Percentiles rank a stretch among this genome's conserved stretches.
These are phyloP conservation scores for Spodoptera littoralis DNA, from an alignment of 2,888 invertebrate species.

Conservation along the genomic window DNA sequence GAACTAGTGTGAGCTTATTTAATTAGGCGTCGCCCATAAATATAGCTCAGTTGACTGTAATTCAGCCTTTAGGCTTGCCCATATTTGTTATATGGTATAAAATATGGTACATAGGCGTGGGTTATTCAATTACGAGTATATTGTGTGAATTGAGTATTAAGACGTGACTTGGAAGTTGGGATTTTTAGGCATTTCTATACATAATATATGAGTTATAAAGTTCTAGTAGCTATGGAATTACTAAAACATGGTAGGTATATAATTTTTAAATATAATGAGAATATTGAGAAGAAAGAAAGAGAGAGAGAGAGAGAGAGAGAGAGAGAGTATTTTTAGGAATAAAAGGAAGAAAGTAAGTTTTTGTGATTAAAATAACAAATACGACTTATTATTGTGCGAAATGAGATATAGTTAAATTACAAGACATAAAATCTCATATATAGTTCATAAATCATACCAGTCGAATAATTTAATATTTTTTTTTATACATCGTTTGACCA, in stretches of 20 bases:
- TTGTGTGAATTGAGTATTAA: neutral
- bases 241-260: too few relatives aligned
- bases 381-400: too few relatives aligned
- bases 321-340: too few relatives aligned
- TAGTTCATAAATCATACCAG: slow-evolving; percentile 9
- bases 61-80: slow-evolving; percentile 17
- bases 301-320: too few relatives aligned
- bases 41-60: slow-evolving; percentile 27
- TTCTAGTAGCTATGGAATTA: too few relatives aligned
- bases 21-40: slow-evolving; percentile 40
- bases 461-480: slow-evolving; percentile 6
- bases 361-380: too few relatives aligned
- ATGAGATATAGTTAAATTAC: neutral
- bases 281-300: too few relatives aligned
- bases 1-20: slow-evolving; percentile 43
- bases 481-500: too few relatives aligned
- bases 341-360: too few relatives aligned
- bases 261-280: too few relatives aligned
- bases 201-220: too few relatives aligned
- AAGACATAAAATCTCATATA: neutral
- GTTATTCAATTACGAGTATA: neutral
- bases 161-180: neutral
- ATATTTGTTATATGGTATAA: slow-evolving; percentile 12
- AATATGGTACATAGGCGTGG: slow-evolving; percentile 15
- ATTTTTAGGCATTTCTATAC: too few relatives aligned